Percentiles rank a stretch among this genome's conserved stretches.
These are phyloP conservation scores for Lichenostomus cassidix DNA, from an alignment of 2,113 vertebrate genomes.

Conservation along the genomic window DNA sequence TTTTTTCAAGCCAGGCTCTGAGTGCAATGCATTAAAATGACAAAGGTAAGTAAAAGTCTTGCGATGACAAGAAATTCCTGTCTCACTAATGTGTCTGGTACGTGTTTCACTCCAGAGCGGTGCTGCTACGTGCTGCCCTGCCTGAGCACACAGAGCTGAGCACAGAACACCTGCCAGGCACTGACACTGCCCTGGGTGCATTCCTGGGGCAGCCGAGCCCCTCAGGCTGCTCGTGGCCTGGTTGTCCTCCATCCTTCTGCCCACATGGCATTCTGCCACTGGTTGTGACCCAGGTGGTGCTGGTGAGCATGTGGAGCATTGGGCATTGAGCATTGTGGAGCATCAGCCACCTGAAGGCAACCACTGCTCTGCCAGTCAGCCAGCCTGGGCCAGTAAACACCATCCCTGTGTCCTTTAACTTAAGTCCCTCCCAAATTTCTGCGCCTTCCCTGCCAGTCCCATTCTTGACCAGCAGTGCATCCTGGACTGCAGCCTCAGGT, in stretches of 20 bases:
- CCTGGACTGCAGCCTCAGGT: background rate
- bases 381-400: background rate
- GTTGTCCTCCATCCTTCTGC: background rate
- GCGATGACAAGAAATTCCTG: conserved; percentile 67
- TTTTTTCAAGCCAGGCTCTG: background rate
- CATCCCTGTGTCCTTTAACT: background rate
- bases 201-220: background rate
- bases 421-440: background rate
- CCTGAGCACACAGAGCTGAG: background rate
- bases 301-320: rapidly evolving
- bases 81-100: conserved; percentile 47
- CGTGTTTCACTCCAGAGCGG: background rate
- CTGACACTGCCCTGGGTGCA: background rate
- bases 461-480: background rate
- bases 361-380: background rate
- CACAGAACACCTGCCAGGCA: conserved; percentile 7
- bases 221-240: background rate
- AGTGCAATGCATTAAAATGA: conserved; percentile 53
- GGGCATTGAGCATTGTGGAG: no score
- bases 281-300: rapidly evolving
- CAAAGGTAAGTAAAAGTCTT: conserved; percentile 48
- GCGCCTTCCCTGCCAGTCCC: background rate
- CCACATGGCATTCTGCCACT: rapidly evolving
- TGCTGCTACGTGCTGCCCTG: conserved; percentile 49
- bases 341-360: rapidly evolving